These are phyloP conservation scores for Porites divaricata DNA, from an alignment of 92 coral and sea anemone genomes.

Conservation along the genomic window DNA sequence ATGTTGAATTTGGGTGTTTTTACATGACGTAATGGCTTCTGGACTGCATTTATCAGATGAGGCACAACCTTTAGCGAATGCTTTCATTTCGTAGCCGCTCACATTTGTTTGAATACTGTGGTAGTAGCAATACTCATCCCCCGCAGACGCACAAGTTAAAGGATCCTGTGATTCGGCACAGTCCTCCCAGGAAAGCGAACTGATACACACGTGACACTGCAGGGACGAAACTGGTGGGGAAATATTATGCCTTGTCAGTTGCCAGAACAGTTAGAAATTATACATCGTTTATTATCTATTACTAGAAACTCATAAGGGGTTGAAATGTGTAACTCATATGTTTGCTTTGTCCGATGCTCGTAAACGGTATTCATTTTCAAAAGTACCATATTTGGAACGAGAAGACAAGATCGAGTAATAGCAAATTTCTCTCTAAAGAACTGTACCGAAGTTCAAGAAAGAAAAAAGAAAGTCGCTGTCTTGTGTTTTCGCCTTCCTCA, in stretches of 20 bases:
- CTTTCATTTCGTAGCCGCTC: not conserved
- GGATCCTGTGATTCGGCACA: conserved; percentile 18
- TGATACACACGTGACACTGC: conserved; percentile 4
- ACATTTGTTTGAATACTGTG: not conserved
- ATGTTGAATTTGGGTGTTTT: not conserved
- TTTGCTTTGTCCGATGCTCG: no score
- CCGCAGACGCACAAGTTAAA: conserved; percentile 4
- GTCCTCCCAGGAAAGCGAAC: conserved; percentile 18
- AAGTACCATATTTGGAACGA: no score
- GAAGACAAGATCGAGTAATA: no score
- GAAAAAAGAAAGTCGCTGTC: no score
- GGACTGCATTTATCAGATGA: conserved; percentile 23
- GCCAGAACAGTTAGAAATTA: no score
- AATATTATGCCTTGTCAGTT: not conserved
- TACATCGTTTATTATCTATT: no score
- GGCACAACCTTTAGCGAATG: conserved; percentile 19
- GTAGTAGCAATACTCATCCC: conserved; percentile 1
- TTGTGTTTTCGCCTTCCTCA: no score
- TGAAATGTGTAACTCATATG: no score
- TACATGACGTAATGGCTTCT: conserved; percentile 11
- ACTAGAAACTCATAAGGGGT: no score
- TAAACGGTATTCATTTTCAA: no score
- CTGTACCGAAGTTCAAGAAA: no score
- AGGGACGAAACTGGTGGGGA: conserved; percentile 6
- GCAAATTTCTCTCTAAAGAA: no score